Evolutionary conservation across 2,113 vertebrate genomes (phyloP), one percentile per base, ranked within the genome.

Genomic region (Microtus richardsoni): DNA sequence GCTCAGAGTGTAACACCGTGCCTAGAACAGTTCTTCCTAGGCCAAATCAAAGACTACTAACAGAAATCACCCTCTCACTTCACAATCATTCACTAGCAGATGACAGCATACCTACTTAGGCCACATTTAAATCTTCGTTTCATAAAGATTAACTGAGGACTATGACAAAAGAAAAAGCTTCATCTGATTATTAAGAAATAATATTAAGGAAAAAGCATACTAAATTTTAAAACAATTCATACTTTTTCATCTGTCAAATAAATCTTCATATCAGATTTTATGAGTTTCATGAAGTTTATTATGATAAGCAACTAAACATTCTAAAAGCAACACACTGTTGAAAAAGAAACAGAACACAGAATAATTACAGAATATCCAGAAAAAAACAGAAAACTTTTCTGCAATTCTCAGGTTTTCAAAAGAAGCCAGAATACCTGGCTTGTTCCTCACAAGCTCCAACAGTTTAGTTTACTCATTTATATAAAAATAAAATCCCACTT

Each of bases 281-380:
- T 30, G 4, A 58, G 39, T 66, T 39, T 66, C 24, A 66, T 85
- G 16, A 85, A 49, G 19, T 49, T 68, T 49, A 86, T 66, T 66
- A 47, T 49, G 58, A 88, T 79, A 89, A 92, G 8, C 24, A 94
- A 88, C 44, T 91, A 30, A 75, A 88, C 28, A 89, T 58, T 96
- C 78, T 87, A 73, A 89, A 95, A 80, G 58, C n/a, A 74, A 30
- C 30, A 70, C 2, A 60, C 0, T 80, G 21, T 90, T 95, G 8
- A 83, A 54, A 54, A 93, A 44, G 24, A 79, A 82, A 73, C 77
- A 49, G 21, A 94, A 84, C 22, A 73, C 39, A 49, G n/a, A 89
- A 78, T 58, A 80, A 71, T 36, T n/a, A 52, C 2, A 7, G 14
- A 49, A 80, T 30, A 83, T 4, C 26, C 62, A 83, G 49, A 68